Conservation (phyloP, 2,888 invertebrate species). For the Caradrina clavipalpis region DNA sequence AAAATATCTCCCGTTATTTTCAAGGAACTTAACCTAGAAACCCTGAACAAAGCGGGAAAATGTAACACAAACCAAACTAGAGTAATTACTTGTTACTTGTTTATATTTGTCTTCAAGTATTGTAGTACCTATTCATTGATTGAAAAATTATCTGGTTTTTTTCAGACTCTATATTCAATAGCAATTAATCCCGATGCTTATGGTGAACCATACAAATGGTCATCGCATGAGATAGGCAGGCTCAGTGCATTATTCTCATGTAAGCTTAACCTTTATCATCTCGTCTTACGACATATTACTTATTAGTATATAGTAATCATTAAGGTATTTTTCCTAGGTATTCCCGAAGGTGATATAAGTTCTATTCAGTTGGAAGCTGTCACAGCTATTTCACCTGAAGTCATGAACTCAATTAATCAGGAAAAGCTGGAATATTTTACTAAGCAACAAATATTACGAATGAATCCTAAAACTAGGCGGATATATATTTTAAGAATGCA, state of each 20-base stretch:
- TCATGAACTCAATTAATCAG: slow-evolving; percentile 79
- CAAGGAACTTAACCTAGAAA: slow-evolving; percentile 75
- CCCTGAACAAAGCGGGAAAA: slow-evolving; percentile 75
- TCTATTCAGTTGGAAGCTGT: slow-evolving; percentile 83
- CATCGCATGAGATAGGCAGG: slow-evolving; percentile 81
- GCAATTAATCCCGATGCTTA: slow-evolving; percentile 82
- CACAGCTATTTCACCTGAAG: slow-evolving; percentile 75
- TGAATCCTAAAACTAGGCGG: slow-evolving; percentile 80
- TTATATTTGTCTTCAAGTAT: background rate
- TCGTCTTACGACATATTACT: background rate
- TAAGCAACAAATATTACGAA: slow-evolving; percentile 82
- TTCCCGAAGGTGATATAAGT: slow-evolving; percentile 79
- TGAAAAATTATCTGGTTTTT: slow-evolving; percentile 32
- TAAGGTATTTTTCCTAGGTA: slow-evolving; percentile 69
- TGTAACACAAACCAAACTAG: slow-evolving; percentile 79
- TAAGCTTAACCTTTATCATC: slow-evolving; percentile 63
- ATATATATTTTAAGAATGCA: slow-evolving; percentile 84
- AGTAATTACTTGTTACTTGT: slow-evolving; percentile 64
- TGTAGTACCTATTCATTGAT: background rate
- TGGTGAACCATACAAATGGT: slow-evolving; percentile 84
- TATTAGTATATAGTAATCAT: background rate
- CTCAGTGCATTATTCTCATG: slow-evolving; percentile 78
- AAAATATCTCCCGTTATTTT: slow-evolving; percentile 79
- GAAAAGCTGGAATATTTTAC: slow-evolving; percentile 82
- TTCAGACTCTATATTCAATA: slow-evolving; percentile 82